Base-by-base conservation (phyloP, 1,140 invertebrate species). In the Proctacanthus coquilletti region DNA sequence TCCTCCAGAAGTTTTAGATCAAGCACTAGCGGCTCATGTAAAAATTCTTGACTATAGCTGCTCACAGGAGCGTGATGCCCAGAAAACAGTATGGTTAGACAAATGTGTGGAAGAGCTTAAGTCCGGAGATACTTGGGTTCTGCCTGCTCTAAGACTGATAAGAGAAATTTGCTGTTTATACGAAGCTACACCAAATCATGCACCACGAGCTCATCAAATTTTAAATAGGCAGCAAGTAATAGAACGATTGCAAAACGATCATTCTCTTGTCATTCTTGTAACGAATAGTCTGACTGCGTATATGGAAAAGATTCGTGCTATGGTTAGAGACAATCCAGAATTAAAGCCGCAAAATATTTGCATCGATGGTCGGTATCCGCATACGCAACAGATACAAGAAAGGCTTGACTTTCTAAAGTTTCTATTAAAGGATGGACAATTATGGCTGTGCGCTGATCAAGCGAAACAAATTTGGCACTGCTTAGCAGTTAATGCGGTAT, bases 41-140 rank as follows among this genome's bases (percentile, higher is more conserved):
- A 98, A 98, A 70, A 97, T 98, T 58, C 69, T 98, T 21, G 93
- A 98, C 65, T 97, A 95, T 53, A 94, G 89, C 53, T 96, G 92
- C 65, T 93, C 89, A 34, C 75, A 93, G 71, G 91, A 97, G 53
- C 73, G 91, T 45, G 92, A 97, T 66, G 79, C 84, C 19, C 92
- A 96, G 63, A 97, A 97, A 63, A 87, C 85, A 31, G 74, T 87
- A 36, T 98, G 92, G 92, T 62, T 97, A 32, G 83, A 92, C 51
- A 88, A 87, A 53, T 96, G 93, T 60, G 89, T 97, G 10, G 86
- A 92, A 48, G 91, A 97, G 60, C 61, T 97, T 19, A 93, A 92
- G 54, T 77, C 72, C 38, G 76, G 76, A 31, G 85, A 91, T 47
- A 41, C 41, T 4, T 96, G 91, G 91, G 92, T 89, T 6, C 58